Base-by-base conservation (phyloP, 2,888 invertebrate genomes). In the Pharmacophagus antenor region DNA sequence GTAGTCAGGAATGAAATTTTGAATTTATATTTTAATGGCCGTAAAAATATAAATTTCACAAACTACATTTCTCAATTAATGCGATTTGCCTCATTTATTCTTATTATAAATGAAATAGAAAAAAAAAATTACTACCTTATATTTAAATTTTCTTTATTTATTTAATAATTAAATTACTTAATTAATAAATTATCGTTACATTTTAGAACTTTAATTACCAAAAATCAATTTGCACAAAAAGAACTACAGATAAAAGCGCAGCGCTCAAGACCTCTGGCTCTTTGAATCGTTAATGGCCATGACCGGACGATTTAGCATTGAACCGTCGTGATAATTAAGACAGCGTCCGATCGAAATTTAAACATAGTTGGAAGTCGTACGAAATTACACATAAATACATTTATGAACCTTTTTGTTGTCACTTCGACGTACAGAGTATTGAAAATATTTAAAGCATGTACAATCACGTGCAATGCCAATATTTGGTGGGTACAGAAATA, bases 271-370 rank as follows among this genome's bases (percentile, higher is more conserved):
- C 37, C 3, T n/a, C 15, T 37, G n/a, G 37, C 5, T n/a, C 3
- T 37, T 37, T 4, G 3, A 37, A 37, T 37, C 37, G n/a, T 37
- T 37, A 50, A 51, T 47, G 60, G 25, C 55, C 55, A 37, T 60
- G 60, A 60, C 50, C 37, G 31, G 25, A 23, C 46, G n/a, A 55
- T 55, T 50, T 60, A 59, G 50, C 51, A 51, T 51, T 55, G 55
- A 55, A 60, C 55, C 55, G n/a, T n/a, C n/a, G 37, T 44, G 20
- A 51, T 17, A 50, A 55, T 55, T 55, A 59, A 55, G 22, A 51
- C 17, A 20, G 2, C 37, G 53, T 27, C 44, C 52, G 48, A 10
- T 27, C 18, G 48, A 25, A 17, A 53, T 41, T n/a, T 42, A 21
- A 18, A 49, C 27, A 31, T 48, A 44, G 25, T 25, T 15, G 47